These are phyloP conservation scores for Parapsyche elsis DNA, from an alignment of 1,140 invertebrate genomes.

Conservation along the genomic window DNA sequence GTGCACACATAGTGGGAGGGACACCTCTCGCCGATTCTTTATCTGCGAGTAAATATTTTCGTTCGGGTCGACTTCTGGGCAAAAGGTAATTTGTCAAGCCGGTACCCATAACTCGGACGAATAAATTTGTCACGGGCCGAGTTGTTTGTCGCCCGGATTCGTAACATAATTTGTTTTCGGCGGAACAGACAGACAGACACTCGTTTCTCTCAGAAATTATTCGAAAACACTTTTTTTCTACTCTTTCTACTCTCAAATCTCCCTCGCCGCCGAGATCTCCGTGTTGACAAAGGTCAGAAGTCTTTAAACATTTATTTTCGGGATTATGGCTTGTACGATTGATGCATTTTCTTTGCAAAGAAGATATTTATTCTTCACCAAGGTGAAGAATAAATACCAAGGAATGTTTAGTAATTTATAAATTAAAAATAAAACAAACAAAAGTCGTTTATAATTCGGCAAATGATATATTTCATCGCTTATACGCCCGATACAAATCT, in stretches of 20 bases:
- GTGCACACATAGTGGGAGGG: not conserved
- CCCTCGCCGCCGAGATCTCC: not conserved
- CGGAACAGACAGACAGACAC: not conserved
- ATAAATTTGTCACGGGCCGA: conserved; percentile 54
- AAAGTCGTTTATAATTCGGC: not conserved
- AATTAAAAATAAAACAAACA: too few relatives aligned
- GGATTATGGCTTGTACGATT: too few relatives aligned
- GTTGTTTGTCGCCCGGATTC: conserved; percentile 53
- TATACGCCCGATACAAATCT: conserved; percentile 16
- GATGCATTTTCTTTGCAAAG: too few relatives aligned
- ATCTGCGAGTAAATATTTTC: conserved; percentile 43
- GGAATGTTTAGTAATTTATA: too few relatives aligned
- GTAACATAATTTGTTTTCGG: conserved; percentile 52
- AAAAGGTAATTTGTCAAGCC: conserved; percentile 38
- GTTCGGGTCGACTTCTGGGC: conserved; percentile 6
- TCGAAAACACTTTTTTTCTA: conserved; percentile 45
- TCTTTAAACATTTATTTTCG: conserved; percentile 49
- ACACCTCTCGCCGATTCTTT: conserved; percentile 1
- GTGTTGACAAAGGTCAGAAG: conserved; percentile 50
- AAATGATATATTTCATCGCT: conserved; percentile 1
- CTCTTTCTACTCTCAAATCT: not conserved
- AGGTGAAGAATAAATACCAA: too few relatives aligned
- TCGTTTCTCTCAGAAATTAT: conserved; percentile 41
- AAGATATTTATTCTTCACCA: too few relatives aligned
- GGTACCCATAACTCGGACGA: conserved; percentile 45